Conservation (phyloP, 2,888 invertebrate genomes). For the Eupithecia insigniata region DNA sequence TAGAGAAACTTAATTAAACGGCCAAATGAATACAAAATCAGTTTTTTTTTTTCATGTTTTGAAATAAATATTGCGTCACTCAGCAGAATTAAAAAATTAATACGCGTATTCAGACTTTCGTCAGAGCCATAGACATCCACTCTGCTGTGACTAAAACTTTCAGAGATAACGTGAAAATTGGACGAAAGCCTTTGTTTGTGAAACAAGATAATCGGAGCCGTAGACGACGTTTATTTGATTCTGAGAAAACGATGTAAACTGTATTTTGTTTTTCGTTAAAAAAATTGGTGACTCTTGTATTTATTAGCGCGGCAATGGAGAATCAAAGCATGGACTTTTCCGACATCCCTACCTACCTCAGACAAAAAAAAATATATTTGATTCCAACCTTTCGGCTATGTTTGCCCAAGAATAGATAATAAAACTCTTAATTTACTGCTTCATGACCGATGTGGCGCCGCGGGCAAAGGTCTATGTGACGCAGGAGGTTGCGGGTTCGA, state of each 20-base stretch:
- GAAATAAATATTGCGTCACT: not conserved
- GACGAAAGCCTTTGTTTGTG: slow-evolving; percentile 8
- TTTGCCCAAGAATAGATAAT: no score
- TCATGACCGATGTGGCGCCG: no score
- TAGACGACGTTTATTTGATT: not conserved
- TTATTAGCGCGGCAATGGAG: not conserved
- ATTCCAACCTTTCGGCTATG: no score
- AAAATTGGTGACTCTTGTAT: not conserved
- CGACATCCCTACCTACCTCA: not conserved
- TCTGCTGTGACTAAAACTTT: not conserved
- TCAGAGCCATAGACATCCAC: not conserved
- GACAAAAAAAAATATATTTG: not conserved
- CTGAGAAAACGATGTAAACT: not conserved
- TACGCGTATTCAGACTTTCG: not conserved
- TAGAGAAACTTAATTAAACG: not conserved
- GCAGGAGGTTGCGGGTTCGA: no score
- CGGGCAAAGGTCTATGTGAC: no score
- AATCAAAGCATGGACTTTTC: not conserved
- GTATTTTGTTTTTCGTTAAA: not conserved
- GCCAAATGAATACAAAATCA: not conserved
- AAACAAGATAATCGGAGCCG: not conserved
- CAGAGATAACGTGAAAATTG: slow-evolving; percentile 9
- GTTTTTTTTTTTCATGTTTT: not conserved
- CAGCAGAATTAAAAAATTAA: not conserved
- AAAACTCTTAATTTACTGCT: no score